phyloP scores from a whole-genome alignment of 2,113 vertebrate species.

The Gallinago jamesoni region DNA sequence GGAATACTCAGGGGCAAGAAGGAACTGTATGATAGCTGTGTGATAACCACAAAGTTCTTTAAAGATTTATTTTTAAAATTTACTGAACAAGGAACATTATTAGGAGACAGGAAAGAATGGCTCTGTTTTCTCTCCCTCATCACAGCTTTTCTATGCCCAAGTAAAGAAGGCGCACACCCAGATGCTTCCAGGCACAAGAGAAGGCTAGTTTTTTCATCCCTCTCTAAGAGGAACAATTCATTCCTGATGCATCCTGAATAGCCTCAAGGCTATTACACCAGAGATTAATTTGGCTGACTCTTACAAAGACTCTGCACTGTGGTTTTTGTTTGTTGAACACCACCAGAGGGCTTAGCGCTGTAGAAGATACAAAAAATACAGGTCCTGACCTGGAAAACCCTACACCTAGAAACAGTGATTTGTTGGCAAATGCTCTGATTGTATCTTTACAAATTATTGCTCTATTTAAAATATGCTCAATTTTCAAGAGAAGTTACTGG shows the following conservation, averaged over 20 bases:
- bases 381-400: background rate
- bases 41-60: background rate
- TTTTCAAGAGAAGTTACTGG: background rate
- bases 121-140: background rate
- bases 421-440: background rate
- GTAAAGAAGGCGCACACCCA: background rate
- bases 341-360: conserved; percentile 17
- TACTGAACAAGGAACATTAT: background rate
- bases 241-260: background rate
- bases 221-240: background rate
- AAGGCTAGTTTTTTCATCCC: background rate
- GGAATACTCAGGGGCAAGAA: background rate
- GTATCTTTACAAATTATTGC: background rate
- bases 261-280: background rate
- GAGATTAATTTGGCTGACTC: background rate
- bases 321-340: background rate
- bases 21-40: background rate
- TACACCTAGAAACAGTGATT: background rate
- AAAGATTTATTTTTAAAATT: background rate
- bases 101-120: background rate
- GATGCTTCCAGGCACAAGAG: background rate
- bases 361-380: background rate
- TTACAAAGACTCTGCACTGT: background rate
- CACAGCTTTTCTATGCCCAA: background rate
- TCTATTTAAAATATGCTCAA: background rate